These are phyloP conservation scores for Argyrosomus japonicus DNA, from an alignment of 2,113 vertebrate species.

Conservation along the genomic window DNA sequence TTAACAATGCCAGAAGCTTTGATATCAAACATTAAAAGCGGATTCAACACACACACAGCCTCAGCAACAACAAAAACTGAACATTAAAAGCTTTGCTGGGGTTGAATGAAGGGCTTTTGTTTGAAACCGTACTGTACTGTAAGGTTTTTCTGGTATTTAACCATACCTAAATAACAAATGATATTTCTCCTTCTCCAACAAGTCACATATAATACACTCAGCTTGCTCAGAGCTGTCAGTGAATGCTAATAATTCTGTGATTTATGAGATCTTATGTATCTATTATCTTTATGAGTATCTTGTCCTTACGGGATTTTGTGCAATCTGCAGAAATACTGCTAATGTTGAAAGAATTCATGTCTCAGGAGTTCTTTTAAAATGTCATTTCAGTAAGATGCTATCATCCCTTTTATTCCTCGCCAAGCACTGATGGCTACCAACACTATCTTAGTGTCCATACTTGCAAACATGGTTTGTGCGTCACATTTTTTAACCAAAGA, in stretches of 20 bases:
- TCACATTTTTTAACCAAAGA: constrained; percentile 5
- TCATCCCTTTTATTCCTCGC: constrained; percentile 10
- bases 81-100: constrained; percentile 1
- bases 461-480: neutral
- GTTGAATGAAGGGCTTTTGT: neutral
- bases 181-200: neutral
- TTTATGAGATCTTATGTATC: neutral
- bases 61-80: constrained; percentile 3
- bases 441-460: neutral
- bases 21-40: constrained; percentile 22
- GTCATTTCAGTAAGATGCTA: neutral
- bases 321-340: constrained; percentile 51
- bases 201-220: neutral
- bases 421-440: neutral
- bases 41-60: constrained; percentile 17
- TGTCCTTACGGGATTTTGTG: constrained; percentile 5
- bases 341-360: constrained; percentile 24
- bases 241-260: constrained; percentile 31
- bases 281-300: neutral
- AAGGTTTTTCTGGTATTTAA: neutral
- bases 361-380: constrained; percentile 22
- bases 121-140: neutral
- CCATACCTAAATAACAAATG: neutral
- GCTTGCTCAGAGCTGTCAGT: constrained; percentile 27
- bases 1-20: constrained; percentile 12